Evolutionary conservation across 1,140 invertebrate genomes (phyloP).

Genomic region (Phymastichus coffea): DNA sequence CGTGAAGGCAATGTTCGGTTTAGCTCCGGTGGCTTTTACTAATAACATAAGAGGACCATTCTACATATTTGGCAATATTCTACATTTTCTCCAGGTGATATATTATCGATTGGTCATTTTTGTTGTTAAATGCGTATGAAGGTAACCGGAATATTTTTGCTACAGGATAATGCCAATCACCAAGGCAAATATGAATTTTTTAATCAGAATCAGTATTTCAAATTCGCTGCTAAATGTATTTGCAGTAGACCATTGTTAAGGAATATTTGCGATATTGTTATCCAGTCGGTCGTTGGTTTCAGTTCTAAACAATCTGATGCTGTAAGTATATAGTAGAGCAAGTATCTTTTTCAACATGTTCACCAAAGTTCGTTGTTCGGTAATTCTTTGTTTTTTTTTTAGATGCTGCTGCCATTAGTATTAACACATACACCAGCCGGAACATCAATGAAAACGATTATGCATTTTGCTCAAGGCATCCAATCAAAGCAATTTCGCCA

Average conservation of each 20-base stretch:
- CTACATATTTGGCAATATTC: conserved; percentile 52
- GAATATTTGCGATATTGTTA: conserved; percentile 63
- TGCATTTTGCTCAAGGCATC: conserved; percentile 71
- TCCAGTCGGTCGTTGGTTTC: conserved; percentile 65
- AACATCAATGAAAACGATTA: conserved; percentile 73
- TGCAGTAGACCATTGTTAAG: conserved; percentile 60
- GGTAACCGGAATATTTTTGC: conserved; percentile 28
- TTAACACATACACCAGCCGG: conserved; percentile 77
- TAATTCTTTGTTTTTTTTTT: conserved; percentile 28
- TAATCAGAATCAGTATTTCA: conserved; percentile 62
- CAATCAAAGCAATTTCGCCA: conserved; percentile 62
- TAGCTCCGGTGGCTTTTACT: conserved; percentile 77
- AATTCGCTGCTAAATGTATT: conserved; percentile 61
- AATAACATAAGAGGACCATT: conserved; percentile 69
- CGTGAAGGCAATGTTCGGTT: conserved; percentile 61
- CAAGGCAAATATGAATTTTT: conserved; percentile 68
- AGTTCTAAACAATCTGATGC: conserved; percentile 68
- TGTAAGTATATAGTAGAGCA: conserved; percentile 39
- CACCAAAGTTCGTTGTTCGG: neutral
- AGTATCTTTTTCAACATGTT: neutral
- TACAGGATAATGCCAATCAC: conserved; percentile 58
- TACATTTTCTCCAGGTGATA: neutral
- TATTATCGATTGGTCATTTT: too few species aligned
- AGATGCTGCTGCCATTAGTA: conserved; percentile 67
- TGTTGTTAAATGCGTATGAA: too few species aligned